These are phyloP conservation scores for Vandiemenella viatica DNA, from an alignment of 2,888 invertebrate genomes.

Conservation along the genomic window DNA sequence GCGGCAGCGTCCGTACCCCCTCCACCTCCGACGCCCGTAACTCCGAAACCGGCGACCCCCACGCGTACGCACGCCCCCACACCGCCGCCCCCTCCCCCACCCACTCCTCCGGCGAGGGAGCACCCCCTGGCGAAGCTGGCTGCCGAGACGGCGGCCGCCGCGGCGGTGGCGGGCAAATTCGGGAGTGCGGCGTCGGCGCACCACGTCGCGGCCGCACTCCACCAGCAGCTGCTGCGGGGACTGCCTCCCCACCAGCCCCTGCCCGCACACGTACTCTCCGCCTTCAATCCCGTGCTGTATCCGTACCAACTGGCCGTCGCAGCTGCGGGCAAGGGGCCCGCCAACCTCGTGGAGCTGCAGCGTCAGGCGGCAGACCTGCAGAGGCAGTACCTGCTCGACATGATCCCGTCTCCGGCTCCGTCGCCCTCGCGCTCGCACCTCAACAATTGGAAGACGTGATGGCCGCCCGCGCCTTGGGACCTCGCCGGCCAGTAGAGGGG, in stretches of 20 bases:
- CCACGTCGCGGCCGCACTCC: conserved; percentile 46
- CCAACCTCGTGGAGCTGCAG: conserved; percentile 51
- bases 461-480: conserved; percentile 1
- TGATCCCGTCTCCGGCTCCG: conserved; percentile 53
- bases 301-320: conserved; percentile 66
- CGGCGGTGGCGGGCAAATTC: conserved; percentile 21
- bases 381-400: conserved; percentile 88
- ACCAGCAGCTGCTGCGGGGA: conserved; percentile 71
- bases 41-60: conserved; percentile 17
- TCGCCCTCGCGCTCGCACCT: conserved; percentile 14
- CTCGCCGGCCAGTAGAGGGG: too few species aligned
- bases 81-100: conserved; percentile 20
- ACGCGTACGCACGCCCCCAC: conserved; percentile 17
- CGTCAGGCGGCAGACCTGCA: conserved; percentile 73
- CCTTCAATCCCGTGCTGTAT: conserved; percentile 74
- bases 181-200: conserved; percentile 14
- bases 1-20: too few species aligned
- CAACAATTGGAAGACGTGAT: conserved; percentile 50
- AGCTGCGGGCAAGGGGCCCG: conserved; percentile 12
- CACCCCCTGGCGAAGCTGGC: conserved; percentile 23
- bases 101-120: conserved; percentile 22
- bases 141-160: conserved; percentile 20
- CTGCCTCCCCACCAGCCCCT: conserved; percentile 42
- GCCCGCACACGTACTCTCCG: conserved; percentile 79
- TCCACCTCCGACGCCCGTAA: conserved; percentile 20